Evolutionary conservation across 2,888 invertebrate genomes (phyloP), one percentile per base, ranked within the genome.

Genomic region (Osmoderma eremita): DNA sequence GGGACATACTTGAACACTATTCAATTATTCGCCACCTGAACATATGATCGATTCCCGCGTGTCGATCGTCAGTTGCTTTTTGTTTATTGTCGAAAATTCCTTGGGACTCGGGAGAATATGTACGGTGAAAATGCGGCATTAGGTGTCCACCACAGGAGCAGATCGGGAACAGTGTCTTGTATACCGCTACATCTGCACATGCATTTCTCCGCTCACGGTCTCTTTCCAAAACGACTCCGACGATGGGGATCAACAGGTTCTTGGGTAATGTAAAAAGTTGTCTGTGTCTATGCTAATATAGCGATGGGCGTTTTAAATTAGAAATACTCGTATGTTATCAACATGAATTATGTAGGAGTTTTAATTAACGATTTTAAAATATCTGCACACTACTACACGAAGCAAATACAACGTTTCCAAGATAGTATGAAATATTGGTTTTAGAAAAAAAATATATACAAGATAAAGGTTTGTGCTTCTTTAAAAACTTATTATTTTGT

Each of bases 211-310:
- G 76, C 80, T 13, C 80, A 84, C 56, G 81, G 82, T 54, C 86
- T 89, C 79, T 88, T 89, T 78, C 88, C 88, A 67, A 87, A 88
- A 73, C 84, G 88, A 75, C 84, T 90, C 65, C 86, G 89, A 76
- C 84, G 90, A 79, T 90, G 91, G 91, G 89, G 89, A 69, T 90
- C 90, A 70, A 89, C 90, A 1, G 91, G 90, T 78, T 90, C 90
- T 74, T 90, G 91, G 91, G 91, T 91, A 84, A 85, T 85, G 54
- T 48, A 39, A 18, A 61, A 56, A 30, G 18, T 61, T 58, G 42
- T 45, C 13, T 58, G 15, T 22, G 30, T 5, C 30, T 30, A 30
- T 30, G 30, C 30, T 8, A 30, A 48, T 48, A 20, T 48, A 30
- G 30, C 30, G 30, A 30, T 30, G 30, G 30, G 6, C 30, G 30